phyloP scores from a whole-genome alignment of 1,140 invertebrate species.

The Diorhabda elongata region DNA sequence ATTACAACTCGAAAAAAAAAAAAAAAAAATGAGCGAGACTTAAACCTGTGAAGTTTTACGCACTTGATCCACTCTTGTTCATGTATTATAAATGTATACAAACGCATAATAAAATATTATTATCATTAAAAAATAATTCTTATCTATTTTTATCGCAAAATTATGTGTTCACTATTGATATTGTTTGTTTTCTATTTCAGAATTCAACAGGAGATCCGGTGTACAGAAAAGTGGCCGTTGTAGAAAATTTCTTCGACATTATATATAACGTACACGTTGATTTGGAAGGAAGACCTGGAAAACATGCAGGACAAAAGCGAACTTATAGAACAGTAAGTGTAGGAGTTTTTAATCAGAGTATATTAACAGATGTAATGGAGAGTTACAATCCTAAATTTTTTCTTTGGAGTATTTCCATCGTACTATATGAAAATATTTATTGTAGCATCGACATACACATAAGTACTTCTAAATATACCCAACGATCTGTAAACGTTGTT shows the following conservation, averaged over 20 bases:
- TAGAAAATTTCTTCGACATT: conserved; percentile 96
- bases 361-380: no score
- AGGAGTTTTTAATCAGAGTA: neutral
- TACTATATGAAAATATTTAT: no score
- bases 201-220: conserved; percentile 53
- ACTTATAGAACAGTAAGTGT: conserved; percentile 89
- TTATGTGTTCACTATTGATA: neutral
- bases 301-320: conserved; percentile 92
- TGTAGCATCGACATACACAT: no score
- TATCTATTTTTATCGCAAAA: no score
- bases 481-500: no score
- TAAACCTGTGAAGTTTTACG: no score
- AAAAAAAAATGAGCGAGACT: no score
- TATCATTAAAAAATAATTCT: neutral
- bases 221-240: conserved; percentile 89
- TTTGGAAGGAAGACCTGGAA: conserved; percentile 80
- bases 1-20: no score
- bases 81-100: neutral
- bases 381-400: neutral
- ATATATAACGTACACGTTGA: conserved; percentile 94
- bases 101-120: neutral
- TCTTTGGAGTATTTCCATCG: neutral
- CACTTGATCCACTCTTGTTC: no score
- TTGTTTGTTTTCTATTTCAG: conserved; percentile 38
- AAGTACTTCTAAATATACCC: no score